phyloP scores from a whole-genome alignment of 2,888 invertebrate species.

The Temnothorax unifasciatus region DNA sequence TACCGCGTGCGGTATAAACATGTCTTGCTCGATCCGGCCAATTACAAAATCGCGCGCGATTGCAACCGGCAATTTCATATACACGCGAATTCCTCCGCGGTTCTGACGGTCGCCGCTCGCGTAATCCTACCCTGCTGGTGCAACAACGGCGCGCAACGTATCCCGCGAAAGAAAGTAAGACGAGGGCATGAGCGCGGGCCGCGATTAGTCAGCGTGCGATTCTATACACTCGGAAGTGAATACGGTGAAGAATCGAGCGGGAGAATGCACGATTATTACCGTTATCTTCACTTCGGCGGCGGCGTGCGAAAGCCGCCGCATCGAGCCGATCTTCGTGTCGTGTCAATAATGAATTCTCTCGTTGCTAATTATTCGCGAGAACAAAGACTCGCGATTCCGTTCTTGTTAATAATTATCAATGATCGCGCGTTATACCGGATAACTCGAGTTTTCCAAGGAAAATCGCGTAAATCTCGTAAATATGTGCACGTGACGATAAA shows the following conservation, averaged over 20 bases:
- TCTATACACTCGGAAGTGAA: constrained; percentile 46
- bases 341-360: not conserved
- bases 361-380: constrained; percentile 13
- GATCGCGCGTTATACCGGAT: not conserved
- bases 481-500: not conserved
- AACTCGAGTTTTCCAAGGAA: not conserved
- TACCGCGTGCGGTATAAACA: not conserved
- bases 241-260: constrained; percentile 12
- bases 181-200: constrained; percentile 33
- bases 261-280: constrained; percentile 9
- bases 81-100: constrained; percentile 72
- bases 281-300: not conserved
- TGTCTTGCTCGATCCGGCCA: constrained; percentile 42
- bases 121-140: constrained; percentile 56
- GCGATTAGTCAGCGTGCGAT: constrained; percentile 31
- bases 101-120: constrained; percentile 62
- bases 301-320: not conserved
- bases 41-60: constrained; percentile 62
- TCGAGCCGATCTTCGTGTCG: not conserved
- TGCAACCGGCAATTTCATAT: constrained; percentile 54
- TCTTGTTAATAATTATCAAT: not conserved
- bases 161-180: constrained; percentile 49
- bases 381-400: not conserved
- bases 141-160: constrained; percentile 15
- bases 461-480: no score